Percentiles rank a stretch among this genome's conserved stretches.
phyloP scores from a whole-genome alignment of 2,888 invertebrate species.

The Camptogramma bilineatum region DNA sequence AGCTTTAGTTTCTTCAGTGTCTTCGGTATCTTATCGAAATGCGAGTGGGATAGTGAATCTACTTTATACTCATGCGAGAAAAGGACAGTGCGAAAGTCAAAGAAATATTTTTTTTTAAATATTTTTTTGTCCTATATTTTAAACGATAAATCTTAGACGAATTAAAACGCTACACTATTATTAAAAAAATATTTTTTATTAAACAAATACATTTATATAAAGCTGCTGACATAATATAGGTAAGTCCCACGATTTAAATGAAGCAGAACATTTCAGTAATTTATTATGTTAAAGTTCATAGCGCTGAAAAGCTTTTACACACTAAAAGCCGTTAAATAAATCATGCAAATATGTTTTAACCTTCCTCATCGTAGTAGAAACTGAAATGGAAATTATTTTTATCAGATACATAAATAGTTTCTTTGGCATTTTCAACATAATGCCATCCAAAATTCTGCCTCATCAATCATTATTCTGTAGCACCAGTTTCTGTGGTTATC shows the following conservation, averaged over 20 bases:
- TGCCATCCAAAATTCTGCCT: constrained; percentile 1
- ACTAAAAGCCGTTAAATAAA: constrained; percentile 1
- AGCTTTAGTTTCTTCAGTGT: neutral
- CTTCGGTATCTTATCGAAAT: neutral
- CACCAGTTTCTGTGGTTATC: neutral
- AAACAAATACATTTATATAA: no score
- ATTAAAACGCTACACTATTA: no score
- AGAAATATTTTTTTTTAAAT: no score
- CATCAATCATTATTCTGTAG: neutral
- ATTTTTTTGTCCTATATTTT: no score
- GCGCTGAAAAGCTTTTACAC: neutral
- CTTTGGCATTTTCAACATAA: constrained; percentile 1
- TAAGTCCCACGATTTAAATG: neutral
- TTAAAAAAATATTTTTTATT: no score
- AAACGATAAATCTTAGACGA: no score
- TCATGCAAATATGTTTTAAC: neutral
- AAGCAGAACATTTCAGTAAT: neutral
- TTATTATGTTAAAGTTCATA: neutral
- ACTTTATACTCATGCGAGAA: no score
- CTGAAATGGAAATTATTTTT: constrained; percentile 3
- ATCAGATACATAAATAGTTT: constrained; percentile 7
- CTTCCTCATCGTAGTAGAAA: neutral
- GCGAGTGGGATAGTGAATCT: no score
- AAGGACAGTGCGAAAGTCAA: no score
- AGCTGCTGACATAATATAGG: neutral